These are phyloP conservation scores for Petrocephalus microphthalmus DNA, from an alignment of 2,113 vertebrate genomes.

Conservation along the genomic window DNA sequence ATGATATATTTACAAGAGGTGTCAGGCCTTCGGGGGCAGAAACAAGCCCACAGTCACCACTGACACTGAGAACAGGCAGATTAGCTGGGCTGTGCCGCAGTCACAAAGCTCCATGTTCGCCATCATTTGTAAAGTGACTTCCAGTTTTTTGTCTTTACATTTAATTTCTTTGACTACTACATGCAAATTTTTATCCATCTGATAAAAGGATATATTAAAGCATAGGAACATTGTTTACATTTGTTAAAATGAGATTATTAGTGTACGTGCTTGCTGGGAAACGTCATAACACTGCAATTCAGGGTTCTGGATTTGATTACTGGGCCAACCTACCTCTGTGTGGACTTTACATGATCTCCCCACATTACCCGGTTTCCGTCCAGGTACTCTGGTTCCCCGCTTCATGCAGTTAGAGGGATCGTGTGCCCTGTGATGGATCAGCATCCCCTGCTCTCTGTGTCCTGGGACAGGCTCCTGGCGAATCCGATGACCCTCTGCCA, in stretches of 20 bases:
- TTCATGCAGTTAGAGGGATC: not conserved
- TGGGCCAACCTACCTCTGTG: not conserved
- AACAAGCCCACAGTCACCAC: too few relatives aligned
- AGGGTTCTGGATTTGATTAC: not conserved
- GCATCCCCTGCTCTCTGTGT: not conserved
- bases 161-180: not conserved
- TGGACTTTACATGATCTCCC: not conserved
- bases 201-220: not conserved
- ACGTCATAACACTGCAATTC: not conserved
- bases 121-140: not conserved
- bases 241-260: not conserved
- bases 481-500: not conserved
- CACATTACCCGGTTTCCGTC: not conserved
- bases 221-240: not conserved
- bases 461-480: not conserved
- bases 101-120: not conserved
- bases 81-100: not conserved
- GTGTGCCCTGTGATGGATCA: not conserved
- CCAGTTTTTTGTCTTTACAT: not conserved
- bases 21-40: not conserved
- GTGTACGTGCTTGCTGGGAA: not conserved
- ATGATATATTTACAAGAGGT: not conserved
- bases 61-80: not conserved
- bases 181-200: not conserved
- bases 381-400: not conserved